These are phyloP conservation scores for Celastrina argiolus DNA, from an alignment of 2,888 invertebrate species.

Conservation along the genomic window DNA sequence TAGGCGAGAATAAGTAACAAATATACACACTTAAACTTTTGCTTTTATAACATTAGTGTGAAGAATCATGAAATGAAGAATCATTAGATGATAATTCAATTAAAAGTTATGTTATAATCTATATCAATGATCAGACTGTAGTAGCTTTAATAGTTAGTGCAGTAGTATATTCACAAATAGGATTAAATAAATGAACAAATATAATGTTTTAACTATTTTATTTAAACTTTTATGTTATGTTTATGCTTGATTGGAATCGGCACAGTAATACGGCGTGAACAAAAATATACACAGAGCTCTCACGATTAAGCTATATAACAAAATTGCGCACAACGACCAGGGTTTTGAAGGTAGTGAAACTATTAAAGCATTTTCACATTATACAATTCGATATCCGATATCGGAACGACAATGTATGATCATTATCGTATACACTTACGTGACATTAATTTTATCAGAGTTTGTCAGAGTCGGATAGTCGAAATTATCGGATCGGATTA, in stretches of 20 bases:
- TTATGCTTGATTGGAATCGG: neutral
- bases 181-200: neutral
- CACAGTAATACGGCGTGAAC: neutral
- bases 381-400: no score
- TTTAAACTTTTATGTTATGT: neutral
- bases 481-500: no score
- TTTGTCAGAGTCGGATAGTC: no score
- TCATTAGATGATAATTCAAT: no score
- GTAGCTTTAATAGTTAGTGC: neutral
- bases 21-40: no score
- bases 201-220: neutral
- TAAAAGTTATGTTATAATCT: neutral
- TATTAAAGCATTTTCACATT: no score
- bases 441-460: no score
- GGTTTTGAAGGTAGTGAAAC: conserved; percentile 1
- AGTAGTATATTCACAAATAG: neutral
- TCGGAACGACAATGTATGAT: no score
- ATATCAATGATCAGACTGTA: neutral
- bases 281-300: neutral
- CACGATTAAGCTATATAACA: neutral
- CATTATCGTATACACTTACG: no score
- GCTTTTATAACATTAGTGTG: no score
- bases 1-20: no score
- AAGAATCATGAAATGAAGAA: no score
- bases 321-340: neutral